Percentiles rank a stretch among this genome's conserved stretches.
Evolutionary conservation across 2,797 vertebrate genomes (phyloP).

Genomic region (Nannoperca obscura): DNA sequence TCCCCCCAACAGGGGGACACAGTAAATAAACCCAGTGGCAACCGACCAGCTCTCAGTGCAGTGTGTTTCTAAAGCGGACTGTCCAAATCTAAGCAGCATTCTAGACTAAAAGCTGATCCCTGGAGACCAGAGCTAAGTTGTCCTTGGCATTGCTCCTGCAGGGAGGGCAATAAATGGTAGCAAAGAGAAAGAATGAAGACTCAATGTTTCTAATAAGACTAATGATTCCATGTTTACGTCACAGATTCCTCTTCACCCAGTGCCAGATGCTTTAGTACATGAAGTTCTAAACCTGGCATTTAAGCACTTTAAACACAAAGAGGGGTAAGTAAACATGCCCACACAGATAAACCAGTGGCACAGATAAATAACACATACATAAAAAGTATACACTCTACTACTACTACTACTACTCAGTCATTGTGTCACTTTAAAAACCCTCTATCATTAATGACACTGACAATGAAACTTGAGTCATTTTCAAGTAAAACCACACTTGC

Average conservation of each 20-base stretch:
- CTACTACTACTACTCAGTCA: slow-evolving; percentile 2
- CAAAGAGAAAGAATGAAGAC: slow-evolving; percentile 56
- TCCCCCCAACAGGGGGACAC: slow-evolving; percentile 30
- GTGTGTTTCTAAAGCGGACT: slow-evolving; percentile 58
- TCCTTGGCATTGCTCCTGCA: slow-evolving; percentile 69
- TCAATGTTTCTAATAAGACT: slow-evolving; percentile 66
- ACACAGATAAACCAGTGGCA: slow-evolving; percentile 17
- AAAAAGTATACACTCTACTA: not conserved
- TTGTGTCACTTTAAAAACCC: slow-evolving; percentile 30
- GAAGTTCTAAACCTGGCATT: slow-evolving; percentile 99
- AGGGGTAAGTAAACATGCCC: slow-evolving; percentile 90
- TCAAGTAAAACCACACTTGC: not conserved
- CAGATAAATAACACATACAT: slow-evolving; percentile 13
- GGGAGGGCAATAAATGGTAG: slow-evolving; percentile 64
- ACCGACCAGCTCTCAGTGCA: slow-evolving; percentile 53
- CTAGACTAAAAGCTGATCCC: slow-evolving; percentile 59
- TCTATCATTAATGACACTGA: slow-evolving; percentile 36
- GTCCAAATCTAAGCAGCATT: slow-evolving; percentile 58
- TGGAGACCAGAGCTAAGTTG: slow-evolving; percentile 67
- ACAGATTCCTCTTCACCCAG: slow-evolving; percentile 99
- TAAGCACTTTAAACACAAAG: slow-evolving; percentile 99
- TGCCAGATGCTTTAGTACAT: slow-evolving; percentile 99
- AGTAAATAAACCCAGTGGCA: slow-evolving; percentile 63
- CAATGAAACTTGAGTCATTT: slow-evolving; percentile 14
- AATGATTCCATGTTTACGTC: slow-evolving; percentile 70